Conservation (phyloP, 2,888 invertebrate species). For the Seira ritae region DNA sequence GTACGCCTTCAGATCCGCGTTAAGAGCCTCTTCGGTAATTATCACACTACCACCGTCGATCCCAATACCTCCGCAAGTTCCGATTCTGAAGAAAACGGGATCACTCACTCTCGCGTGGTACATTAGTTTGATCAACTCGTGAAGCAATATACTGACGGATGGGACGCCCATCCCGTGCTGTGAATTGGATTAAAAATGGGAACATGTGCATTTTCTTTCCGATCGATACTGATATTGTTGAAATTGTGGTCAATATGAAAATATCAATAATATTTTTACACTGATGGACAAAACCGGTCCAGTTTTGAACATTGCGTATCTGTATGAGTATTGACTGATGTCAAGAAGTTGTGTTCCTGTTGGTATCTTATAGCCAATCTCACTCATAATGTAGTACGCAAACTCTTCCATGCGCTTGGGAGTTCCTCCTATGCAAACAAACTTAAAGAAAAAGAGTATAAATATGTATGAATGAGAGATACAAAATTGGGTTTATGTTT, state of each 20-base stretch:
- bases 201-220: conserved; percentile 17
- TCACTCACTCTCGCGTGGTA: conserved; percentile 91
- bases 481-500: background rate
- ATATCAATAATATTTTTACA: conserved; percentile 78
- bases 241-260: too few species aligned
- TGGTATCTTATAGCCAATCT: conserved; percentile 92
- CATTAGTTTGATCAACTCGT: conserved; percentile 97
- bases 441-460: conserved; percentile 79
- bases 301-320: conserved; percentile 97
- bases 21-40: conserved; percentile 93
- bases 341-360: conserved; percentile 91
- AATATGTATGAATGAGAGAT: too few species aligned
- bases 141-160: conserved; percentile 94
- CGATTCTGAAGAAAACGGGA: conserved; percentile 94
- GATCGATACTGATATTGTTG: too few species aligned
- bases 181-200: conserved; percentile 19
- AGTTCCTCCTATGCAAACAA: conserved; percentile 97
- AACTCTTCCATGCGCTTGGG: conserved; percentile 95
- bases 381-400: conserved; percentile 92
- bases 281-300: conserved; percentile 90
- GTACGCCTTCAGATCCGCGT: conserved; percentile 88
- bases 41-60: conserved; percentile 95
- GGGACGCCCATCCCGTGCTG: conserved; percentile 99
- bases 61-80: conserved; percentile 96
- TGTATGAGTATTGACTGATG: conserved; percentile 92